A percentile compares a stretch with the other conserved stretches of the same genome.
These are phyloP conservation scores for Drosophila navojoa DNA, from an alignment of 1,140 invertebrate species.

Conservation along the genomic window DNA sequence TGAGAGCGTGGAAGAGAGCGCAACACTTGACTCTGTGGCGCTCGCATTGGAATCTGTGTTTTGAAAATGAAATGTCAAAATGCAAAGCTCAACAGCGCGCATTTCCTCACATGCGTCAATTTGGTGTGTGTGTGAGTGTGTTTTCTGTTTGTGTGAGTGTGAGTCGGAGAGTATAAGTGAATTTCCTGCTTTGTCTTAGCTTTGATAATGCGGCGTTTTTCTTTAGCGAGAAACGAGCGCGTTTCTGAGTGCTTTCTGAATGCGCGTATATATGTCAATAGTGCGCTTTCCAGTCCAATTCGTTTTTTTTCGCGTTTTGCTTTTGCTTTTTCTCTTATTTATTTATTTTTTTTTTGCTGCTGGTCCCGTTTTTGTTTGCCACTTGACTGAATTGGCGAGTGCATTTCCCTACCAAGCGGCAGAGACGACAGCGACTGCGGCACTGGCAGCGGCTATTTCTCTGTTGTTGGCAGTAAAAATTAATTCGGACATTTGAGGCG, in stretches of 20 bases:
- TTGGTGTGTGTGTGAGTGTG: constrained; percentile 9
- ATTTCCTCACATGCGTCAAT: constrained; percentile 53
- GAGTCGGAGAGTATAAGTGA: constrained; percentile 62
- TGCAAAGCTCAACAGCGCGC: constrained; percentile 78
- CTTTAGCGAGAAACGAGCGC: constrained; percentile 51
- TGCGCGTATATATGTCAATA: constrained; percentile 84
- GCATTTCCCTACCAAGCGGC: constrained; percentile 63
- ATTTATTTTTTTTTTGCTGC: constrained; percentile 45
- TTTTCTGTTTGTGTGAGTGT: constrained; percentile 16
- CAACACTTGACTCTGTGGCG: not conserved
- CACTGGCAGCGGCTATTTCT: constrained; percentile 15
- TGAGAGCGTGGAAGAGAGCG: constrained; percentile 12
- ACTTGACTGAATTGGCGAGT: constrained; percentile 78
- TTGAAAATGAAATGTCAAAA: constrained; percentile 79
- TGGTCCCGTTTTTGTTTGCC: constrained; percentile 55
- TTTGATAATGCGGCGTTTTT: constrained; percentile 73
- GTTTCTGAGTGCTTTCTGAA: constrained; percentile 54
- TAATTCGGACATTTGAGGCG: constrained; percentile 30
- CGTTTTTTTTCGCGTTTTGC: constrained; percentile 8
- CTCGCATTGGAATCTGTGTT: constrained; percentile 71
- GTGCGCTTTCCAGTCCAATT: constrained; percentile 80
- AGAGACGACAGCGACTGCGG: not conserved
- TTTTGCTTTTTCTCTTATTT: constrained; percentile 33
- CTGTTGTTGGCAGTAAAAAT: constrained; percentile 38
- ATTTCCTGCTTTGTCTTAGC: constrained; percentile 75